phyloP scores from a whole-genome alignment of 2,888 invertebrate species.

The Pteria penguin region DNA sequence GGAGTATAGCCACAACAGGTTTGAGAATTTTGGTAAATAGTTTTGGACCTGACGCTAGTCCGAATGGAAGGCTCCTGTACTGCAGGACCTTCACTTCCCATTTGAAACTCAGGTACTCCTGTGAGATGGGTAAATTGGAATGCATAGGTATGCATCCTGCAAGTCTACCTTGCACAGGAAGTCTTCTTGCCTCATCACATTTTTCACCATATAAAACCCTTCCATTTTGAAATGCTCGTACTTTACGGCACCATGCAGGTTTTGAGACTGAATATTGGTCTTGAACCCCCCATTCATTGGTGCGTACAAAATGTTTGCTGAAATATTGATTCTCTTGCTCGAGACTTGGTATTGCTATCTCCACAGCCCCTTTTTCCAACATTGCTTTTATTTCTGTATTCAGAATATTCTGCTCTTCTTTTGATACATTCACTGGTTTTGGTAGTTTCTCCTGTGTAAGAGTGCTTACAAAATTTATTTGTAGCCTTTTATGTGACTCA shows the following conservation, averaged over 20 bases:
- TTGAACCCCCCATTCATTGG: conserved; percentile 3
- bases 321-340: no score
- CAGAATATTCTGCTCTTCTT: not conserved
- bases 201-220: not conserved
- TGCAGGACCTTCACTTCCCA: not conserved
- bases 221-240: no score
- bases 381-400: no score
- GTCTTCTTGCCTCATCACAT: not conserved
- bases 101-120: conserved; percentile 1
- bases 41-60: not conserved
- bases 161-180: conserved; percentile 14
- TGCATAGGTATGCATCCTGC: conserved; percentile 3
- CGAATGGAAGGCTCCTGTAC: not conserved
- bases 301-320: conserved; percentile 6
- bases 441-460: not conserved
- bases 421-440: not conserved
- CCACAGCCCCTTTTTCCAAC: no score
- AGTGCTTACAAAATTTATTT: not conserved
- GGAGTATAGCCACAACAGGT: conserved; percentile 1
- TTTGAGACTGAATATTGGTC: conserved; percentile 11
- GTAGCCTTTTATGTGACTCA: not conserved
- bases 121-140: conserved; percentile 1
- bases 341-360: no score
- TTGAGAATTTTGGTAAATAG: conserved; percentile 15
- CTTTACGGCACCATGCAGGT: not conserved